A percentile compares a stretch with the other conserved stretches of the same genome.
These are phyloP conservation scores for Zygogramma bicolorata DNA, from an alignment of 2,888 invertebrate species.

Conservation along the genomic window DNA sequence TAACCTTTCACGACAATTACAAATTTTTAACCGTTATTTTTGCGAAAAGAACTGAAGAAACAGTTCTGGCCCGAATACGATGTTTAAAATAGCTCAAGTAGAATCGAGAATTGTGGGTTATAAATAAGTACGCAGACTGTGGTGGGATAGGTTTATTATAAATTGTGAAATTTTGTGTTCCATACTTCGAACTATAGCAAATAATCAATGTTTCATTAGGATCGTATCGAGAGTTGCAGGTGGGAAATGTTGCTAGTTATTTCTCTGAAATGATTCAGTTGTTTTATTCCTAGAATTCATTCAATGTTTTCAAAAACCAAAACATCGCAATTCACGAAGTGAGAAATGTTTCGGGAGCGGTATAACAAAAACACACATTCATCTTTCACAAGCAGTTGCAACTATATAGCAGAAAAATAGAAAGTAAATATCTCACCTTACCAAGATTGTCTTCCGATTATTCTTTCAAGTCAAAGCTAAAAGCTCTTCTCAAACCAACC, in stretches of 20 bases:
- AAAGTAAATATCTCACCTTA: no score
- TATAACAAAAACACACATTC: no score
- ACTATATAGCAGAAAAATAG: no score
- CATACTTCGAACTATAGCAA: conserved; percentile 26
- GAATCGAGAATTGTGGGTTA: conserved; percentile 46
- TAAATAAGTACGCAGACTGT: conserved; percentile 43
- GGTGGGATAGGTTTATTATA: conserved; percentile 44
- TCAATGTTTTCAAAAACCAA: not conserved
- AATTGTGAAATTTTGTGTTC: conserved; percentile 38
- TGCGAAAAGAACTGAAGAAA: conserved; percentile 15
- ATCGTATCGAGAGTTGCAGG: not conserved
- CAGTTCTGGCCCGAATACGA: conserved; percentile 22
- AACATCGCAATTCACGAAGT: not conserved
- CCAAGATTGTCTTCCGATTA: no score
- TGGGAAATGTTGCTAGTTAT: not conserved
- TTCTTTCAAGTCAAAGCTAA: no score
- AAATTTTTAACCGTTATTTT: conserved; percentile 13
- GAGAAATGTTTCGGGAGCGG: no score
- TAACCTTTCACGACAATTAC: not conserved
- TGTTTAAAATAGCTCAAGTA: conserved; percentile 45
- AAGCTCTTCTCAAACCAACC: no score
- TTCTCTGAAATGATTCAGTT: not conserved
- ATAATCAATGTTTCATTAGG: conserved; percentile 8
- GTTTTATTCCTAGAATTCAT: not conserved
- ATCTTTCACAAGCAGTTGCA: no score